Evolutionary conservation across 2,888 invertebrate species (phyloP), one percentile per base, ranked within the genome.

Genomic region (Amphipyra tragopoginis): DNA sequence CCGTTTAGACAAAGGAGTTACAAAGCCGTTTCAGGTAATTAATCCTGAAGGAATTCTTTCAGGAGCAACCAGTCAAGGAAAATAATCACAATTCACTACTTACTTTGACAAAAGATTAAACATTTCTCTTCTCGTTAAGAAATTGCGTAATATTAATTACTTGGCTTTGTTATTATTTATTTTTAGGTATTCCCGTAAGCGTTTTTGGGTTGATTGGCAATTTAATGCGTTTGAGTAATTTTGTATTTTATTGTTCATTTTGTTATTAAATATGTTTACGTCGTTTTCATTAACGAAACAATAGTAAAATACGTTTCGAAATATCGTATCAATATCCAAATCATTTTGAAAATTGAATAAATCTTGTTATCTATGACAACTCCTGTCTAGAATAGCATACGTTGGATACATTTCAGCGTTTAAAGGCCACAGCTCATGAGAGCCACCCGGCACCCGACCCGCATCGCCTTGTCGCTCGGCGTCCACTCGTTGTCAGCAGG

Each of bases 21-120:
- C 89, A 86, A 87, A 89, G 88, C 81, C 83, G 79, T 84, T 86
- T 87, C 88, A 89, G 89, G 90, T 90, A 90, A 91, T 91, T 91
- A 91, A 90, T 90, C 91, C 89, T 84, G 72, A 79, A 79, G 86
- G 90, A 88, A 91, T 91, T 91, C 90, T 91, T 90, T 88, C 83
- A 82, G 81, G 68, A 74, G 80, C 84, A 80, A 83, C 80, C 84
- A 85, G 79, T 85, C 76, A 81, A 78, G 82, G 83, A 86, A 86
- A 87, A 86, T 87, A 85, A 87, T 87, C 81, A 83, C 84, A 78
- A 86, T 83, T 76, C 72, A 80, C 80, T 79, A 80, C 75, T 79
- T 62, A 64, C 76, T 77, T 79, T 81, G 79, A 83, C 82, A 83
- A 83, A 79, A 83, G 81, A 83, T 82, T 79, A 80, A 85, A 82